Conservation (phyloP, 2,113 vertebrate species). For the Phrynocephalus versicolor region DNA sequence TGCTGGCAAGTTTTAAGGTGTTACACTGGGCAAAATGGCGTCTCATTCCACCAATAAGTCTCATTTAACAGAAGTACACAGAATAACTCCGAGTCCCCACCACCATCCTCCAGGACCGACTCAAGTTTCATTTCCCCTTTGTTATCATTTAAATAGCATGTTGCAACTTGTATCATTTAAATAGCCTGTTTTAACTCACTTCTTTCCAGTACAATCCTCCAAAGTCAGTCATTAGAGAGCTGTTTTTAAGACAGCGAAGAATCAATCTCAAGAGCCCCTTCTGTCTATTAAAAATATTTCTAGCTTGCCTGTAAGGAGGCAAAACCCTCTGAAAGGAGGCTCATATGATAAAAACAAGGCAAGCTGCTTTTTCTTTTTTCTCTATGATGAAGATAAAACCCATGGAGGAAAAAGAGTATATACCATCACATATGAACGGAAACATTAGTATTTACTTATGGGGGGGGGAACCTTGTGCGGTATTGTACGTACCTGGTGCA, state of each 20-base stretch:
- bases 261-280: background rate
- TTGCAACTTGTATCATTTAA: background rate
- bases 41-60: background rate
- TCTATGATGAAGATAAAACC: background rate
- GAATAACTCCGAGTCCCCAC: background rate
- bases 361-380: background rate
- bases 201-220: background rate
- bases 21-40: background rate
- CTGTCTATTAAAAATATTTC: background rate
- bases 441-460: background rate
- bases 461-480: background rate
- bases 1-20: background rate
- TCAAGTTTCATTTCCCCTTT: background rate
- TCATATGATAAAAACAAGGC: background rate
- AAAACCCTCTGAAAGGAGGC: background rate
- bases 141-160: background rate
- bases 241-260: background rate
- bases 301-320: background rate
- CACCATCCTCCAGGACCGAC: background rate
- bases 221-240: constrained; percentile 4
- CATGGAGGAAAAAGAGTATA: background rate
- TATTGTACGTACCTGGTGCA: background rate
- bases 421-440: background rate
- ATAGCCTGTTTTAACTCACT: background rate
- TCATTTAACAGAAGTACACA: background rate